A percentile compares a stretch with the other conserved stretches of the same genome.
Conservation (phyloP, 2,113 vertebrate species). For the Chunga burmeisteri region DNA sequence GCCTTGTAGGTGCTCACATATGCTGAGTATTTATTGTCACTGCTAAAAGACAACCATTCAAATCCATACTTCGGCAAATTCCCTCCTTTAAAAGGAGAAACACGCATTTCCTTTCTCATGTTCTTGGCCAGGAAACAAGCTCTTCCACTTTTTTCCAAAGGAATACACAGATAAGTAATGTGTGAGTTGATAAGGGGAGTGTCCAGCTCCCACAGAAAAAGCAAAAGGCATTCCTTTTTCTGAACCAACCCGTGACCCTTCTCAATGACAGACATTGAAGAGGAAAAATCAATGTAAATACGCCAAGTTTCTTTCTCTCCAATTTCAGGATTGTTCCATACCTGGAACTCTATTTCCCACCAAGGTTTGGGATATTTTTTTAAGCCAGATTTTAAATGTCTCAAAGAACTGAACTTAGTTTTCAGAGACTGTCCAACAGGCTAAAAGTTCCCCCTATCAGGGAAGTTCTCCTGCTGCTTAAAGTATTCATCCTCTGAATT, state of each 20-base stretch:
- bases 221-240: background rate
- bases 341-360: background rate
- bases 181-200: background rate
- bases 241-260: background rate
- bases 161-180: background rate
- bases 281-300: background rate
- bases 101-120: accelerated
- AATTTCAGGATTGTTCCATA: background rate
- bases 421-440: background rate
- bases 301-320: background rate
- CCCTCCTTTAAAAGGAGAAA: background rate
- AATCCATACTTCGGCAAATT: background rate
- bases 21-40: background rate
- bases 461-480: background rate
- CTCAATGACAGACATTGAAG: background rate
- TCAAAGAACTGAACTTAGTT: background rate
- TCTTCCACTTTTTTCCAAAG: background rate
- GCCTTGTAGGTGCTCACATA: background rate
- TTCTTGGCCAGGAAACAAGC: background rate
- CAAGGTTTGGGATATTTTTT: background rate
- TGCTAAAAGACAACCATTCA: background rate
- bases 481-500: background rate
- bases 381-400: background rate
- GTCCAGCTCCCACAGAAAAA: background rate
- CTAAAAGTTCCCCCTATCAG: background rate